Evolutionary conservation across 2,797 vertebrate species (phyloP), one percentile per base, ranked within the genome.

Genomic region (Rhynchonycteris naso): DNA sequence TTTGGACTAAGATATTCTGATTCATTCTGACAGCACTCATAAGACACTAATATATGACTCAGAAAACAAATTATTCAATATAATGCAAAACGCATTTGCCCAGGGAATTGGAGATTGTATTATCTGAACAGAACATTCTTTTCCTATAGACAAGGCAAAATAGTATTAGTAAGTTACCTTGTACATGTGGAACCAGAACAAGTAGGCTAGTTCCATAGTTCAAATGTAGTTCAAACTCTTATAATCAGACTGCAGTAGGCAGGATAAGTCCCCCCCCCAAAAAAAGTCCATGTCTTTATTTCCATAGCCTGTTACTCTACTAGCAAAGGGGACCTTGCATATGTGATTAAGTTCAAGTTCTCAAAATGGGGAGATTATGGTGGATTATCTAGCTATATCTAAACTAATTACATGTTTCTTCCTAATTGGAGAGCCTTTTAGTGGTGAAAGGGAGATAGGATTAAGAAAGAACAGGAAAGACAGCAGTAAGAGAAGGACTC

Each of bases 51-150:
- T 88, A 54, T 95, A 38, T 92, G 93, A 88, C 71, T 89, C 54
- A 94, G 78, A 92, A 95, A 94, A 83, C 69, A 92, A 94, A 94
- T 91, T 96, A 92, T 89, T 95, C 81, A 93, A 12, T 96, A 74
- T 81, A 87, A 93, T 82, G 1, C 92, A 93, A 94, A 95, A 66
- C 12, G 1, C 63, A 85, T 79, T 95, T 93, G 10, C 61, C 50
- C 56, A 72, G n/a, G 65, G 69, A 68, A 89, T 50, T 85, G 35
- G 72, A 56, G 26, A 58, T 35, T 47, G 26, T 72, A 81, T 76
- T 69, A 24, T 75, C 52, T 63, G 30, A 84, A 89, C 30, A 92
- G n/a, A 12, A 54, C 22, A 50, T 74, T 94, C 18, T 75, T 19
- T 92, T 95, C 66, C 71, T 92, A n/a, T 66, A 94, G 43, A 7